These are phyloP conservation scores for Todiramphus saurophagus DNA, from an alignment of 2,113 vertebrate genomes.

Conservation along the genomic window DNA sequence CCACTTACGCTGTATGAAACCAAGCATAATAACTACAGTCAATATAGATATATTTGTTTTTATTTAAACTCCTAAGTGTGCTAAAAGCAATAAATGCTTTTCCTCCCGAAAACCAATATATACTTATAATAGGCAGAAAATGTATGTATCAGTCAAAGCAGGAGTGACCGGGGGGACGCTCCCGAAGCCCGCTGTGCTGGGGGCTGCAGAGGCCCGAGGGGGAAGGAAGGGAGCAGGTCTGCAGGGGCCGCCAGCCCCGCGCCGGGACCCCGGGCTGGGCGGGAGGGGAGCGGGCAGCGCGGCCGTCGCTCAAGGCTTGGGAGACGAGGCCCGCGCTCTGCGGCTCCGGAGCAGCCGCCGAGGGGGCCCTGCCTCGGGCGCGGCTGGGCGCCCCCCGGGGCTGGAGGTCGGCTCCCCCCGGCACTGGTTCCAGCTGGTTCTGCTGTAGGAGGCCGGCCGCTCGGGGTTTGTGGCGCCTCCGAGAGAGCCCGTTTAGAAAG, in stretches of 20 bases:
- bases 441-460: fast-evolving
- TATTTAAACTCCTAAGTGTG: slow-evolving; percentile 74
- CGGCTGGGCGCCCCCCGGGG: too few species aligned
- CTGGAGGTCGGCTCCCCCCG: not conserved
- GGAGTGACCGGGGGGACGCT: not conserved
- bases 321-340: fast-evolving
- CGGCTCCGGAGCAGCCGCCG: too few species aligned
- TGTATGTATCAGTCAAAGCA: slow-evolving; percentile 26
- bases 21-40: slow-evolving; percentile 71
- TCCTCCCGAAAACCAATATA: slow-evolving; percentile 53
- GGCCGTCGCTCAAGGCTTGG: fast-evolving
- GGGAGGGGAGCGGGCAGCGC: not conserved
- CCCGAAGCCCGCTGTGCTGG: not conserved
- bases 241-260: not conserved
- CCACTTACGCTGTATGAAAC: slow-evolving; percentile 73
- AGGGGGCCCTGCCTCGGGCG: fast-evolving
- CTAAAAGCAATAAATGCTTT: slow-evolving; percentile 71
- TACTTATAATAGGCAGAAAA: slow-evolving; percentile 37
- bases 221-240: not conserved
- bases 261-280: fast-evolving
- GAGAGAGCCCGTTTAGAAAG: fast-evolving
- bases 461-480: not conserved
- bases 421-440: fast-evolving
- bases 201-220: not conserved
- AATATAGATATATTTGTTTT: slow-evolving; percentile 77